Evolutionary conservation across 2,113 vertebrate genomes (phyloP).

Genomic region (Nothoprocta pentlandii): DNA sequence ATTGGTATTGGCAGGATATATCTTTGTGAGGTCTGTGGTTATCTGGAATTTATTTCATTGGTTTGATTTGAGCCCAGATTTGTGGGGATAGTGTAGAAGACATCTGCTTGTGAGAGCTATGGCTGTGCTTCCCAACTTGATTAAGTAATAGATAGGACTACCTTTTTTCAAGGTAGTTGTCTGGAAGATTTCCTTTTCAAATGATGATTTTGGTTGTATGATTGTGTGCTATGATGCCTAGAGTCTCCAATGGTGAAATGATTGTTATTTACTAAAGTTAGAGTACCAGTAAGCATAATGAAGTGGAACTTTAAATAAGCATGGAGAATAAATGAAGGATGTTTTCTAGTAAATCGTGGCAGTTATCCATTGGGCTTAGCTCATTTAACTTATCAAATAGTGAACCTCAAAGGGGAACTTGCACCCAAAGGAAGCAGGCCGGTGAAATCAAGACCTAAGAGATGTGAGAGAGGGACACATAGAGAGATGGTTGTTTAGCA

Average conservation of each 20-base stretch:
- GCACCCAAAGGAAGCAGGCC: not conserved
- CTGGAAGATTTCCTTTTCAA: constrained; percentile 58
- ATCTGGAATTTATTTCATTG: constrained; percentile 8
- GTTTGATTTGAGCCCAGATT: not conserved
- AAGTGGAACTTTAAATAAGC: constrained; percentile 49
- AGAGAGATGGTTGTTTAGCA: not conserved
- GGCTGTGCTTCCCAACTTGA: constrained; percentile 4
- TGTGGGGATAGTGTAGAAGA: not conserved
- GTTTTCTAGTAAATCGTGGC: constrained; percentile 34
- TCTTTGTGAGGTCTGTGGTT: not conserved
- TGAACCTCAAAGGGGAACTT: not conserved
- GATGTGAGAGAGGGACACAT: not conserved
- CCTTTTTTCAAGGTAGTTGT: not conserved
- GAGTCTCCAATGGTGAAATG: not conserved
- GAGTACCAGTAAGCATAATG: constrained; percentile 54
- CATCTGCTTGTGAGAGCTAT: not conserved
- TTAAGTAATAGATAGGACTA: constrained; percentile 25
- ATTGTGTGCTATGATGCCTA: constrained; percentile 46
- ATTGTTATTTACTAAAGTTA: constrained; percentile 68
- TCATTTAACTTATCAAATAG: not conserved
- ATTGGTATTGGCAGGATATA: not conserved
- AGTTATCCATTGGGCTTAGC: not conserved
- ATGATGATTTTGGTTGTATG: constrained; percentile 57
- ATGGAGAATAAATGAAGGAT: not conserved
- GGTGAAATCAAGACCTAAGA: not conserved